Evolutionary conservation across 2,797 vertebrate genomes (phyloP).

Genomic region (Ctenopoma multispine): DNA sequence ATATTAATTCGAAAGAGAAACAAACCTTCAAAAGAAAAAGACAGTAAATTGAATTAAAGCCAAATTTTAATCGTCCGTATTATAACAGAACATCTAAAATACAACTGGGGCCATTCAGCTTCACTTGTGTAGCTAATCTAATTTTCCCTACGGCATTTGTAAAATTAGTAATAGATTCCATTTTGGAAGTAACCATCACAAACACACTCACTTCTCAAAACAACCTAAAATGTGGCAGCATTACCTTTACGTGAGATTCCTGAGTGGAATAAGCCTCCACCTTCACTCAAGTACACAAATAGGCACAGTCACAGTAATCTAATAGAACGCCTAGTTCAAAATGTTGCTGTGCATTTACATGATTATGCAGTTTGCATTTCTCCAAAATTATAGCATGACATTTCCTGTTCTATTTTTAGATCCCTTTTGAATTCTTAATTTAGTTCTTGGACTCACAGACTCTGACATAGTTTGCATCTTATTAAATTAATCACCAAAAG

Average conservation of each 20-base stretch:
- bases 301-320: neutral
- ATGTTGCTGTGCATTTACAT: constrained; percentile 11
- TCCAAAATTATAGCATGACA: constrained; percentile 10
- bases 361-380: constrained; percentile 22
- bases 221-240: neutral
- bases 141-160: constrained; percentile 5
- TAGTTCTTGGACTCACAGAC: constrained; percentile 32
- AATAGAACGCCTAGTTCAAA: constrained; percentile 8
- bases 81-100: neutral
- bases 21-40: neutral
- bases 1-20: neutral
- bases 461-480: constrained; percentile 15
- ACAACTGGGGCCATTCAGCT: neutral
- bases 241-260: neutral
- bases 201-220: constrained; percentile 19
- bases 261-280: neutral
- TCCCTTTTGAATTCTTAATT: constrained; percentile 50
- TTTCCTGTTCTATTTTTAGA: constrained; percentile 47
- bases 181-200: constrained; percentile 10
- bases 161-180: neutral
- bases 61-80: neutral
- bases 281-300: neutral
- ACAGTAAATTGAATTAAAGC: neutral
- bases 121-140: neutral
- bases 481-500: constrained; percentile 39